Conservation (phyloP, 2,113 vertebrate species). For the Pollimyrus isidori region DNA sequence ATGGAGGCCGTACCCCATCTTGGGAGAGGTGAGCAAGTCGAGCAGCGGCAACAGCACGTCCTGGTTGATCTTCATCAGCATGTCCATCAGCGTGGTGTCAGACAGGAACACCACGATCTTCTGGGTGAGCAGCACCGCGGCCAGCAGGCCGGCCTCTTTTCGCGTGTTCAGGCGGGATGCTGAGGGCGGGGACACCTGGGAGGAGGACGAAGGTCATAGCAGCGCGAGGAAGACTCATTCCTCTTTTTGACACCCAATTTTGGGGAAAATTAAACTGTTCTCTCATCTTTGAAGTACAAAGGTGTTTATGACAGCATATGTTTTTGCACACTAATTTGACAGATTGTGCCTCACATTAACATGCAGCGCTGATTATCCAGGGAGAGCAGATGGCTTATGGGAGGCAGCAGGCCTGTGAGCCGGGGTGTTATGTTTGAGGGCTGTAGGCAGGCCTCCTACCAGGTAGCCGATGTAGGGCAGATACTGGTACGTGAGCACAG, state of each 20-base stretch:
- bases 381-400: background rate
- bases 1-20: constrained; percentile 63
- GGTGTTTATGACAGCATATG: background rate
- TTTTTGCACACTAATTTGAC: background rate
- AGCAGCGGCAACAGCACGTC: constrained; percentile 87
- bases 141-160: constrained; percentile 89
- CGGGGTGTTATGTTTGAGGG: background rate
- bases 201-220: constrained; percentile 4
- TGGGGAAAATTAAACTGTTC: background rate
- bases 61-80: constrained; percentile 91
- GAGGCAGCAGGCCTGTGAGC: background rate
- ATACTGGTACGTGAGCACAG: constrained; percentile 94
- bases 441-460: constrained; percentile 52
- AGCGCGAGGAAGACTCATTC: background rate
- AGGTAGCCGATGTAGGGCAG: constrained; percentile 94
- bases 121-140: constrained; percentile 80
- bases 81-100: constrained; percentile 93
- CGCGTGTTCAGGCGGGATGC: constrained; percentile 85
- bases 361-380: background rate
- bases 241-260: background rate
- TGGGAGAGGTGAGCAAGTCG: constrained; percentile 77
- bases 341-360: background rate
- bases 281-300: background rate
- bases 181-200: constrained; percentile 72
- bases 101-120: constrained; percentile 91